phyloP scores from a whole-genome alignment of 2,113 vertebrate genomes.

The Meles meles region DNA sequence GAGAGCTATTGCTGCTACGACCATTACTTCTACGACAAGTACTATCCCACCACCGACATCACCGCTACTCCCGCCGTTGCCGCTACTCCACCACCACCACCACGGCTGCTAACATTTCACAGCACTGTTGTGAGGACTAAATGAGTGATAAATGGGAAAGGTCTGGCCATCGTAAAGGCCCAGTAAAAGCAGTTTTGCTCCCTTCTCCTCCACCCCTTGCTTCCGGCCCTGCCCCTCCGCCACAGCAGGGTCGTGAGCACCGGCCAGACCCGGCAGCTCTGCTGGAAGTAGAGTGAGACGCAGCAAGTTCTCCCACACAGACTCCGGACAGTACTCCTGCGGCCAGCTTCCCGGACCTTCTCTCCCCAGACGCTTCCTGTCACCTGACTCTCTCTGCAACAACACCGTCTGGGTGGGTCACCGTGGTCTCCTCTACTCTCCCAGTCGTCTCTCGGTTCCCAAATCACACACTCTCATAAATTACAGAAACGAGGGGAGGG shows the following conservation, averaged over 20 bases:
- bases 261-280: neutral
- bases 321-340: neutral
- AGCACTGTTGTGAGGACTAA: neutral
- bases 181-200: neutral
- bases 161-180: neutral
- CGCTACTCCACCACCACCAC: neutral
- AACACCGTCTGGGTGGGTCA: neutral
- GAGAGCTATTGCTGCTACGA: too few relatives aligned
- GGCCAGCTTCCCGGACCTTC: neutral
- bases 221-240: neutral
- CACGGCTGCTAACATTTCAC: neutral
- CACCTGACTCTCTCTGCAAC: accelerated
- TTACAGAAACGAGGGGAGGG: neutral
- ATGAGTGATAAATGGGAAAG: neutral
- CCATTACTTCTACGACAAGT: neutral
- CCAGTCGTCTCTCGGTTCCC: neutral
- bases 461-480: neutral
- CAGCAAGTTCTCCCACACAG: neutral
- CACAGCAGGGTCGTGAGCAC: neutral
- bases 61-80: too few relatives aligned
- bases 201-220: neutral
- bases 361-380: neutral
- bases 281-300: neutral
- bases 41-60: neutral
- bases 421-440: neutral